These are phyloP conservation scores for Rhinatrema bivittatum DNA, from an alignment of 2,797 vertebrate genomes.

Conservation along the genomic window DNA sequence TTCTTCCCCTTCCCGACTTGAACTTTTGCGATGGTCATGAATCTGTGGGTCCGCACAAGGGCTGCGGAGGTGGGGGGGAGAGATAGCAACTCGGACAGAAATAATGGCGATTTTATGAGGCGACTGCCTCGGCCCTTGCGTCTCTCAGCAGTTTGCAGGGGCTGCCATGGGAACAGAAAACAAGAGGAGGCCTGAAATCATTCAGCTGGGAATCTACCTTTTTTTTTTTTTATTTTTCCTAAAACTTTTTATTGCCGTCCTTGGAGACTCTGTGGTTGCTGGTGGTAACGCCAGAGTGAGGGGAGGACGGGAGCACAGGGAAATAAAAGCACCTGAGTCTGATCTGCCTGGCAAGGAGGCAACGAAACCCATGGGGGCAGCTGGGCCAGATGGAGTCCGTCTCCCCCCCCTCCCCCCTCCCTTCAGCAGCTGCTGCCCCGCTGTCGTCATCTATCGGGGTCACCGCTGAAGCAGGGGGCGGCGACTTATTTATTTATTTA, in stretches of 20 bases:
- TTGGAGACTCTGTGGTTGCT: not conserved
- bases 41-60: no score
- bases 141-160: not conserved
- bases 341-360: not conserved
- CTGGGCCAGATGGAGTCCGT: not conserved
- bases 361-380: not conserved
- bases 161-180: constrained; percentile 9
- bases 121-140: not conserved
- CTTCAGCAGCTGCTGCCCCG: not conserved
- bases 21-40: no score
- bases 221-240: no score
- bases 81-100: not conserved
- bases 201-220: constrained; percentile 1
- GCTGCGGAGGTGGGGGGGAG: no score
- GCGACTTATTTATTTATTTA: no score
- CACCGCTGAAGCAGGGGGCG: no score
- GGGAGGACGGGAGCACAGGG: no score
- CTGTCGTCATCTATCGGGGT: not conserved
- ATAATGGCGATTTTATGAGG: constrained; percentile 1
- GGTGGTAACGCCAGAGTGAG: no score
- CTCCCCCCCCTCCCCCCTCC: no score
- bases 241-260: constrained; percentile 7
- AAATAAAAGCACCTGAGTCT: constrained; percentile 2
- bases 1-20: no score
- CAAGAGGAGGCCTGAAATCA: constrained; percentile 6